A percentile compares a stretch with the other conserved stretches of the same genome.
Evolutionary conservation across 2,888 invertebrate genomes (phyloP).

Genomic region (Kryphioiulus occultus): DNA sequence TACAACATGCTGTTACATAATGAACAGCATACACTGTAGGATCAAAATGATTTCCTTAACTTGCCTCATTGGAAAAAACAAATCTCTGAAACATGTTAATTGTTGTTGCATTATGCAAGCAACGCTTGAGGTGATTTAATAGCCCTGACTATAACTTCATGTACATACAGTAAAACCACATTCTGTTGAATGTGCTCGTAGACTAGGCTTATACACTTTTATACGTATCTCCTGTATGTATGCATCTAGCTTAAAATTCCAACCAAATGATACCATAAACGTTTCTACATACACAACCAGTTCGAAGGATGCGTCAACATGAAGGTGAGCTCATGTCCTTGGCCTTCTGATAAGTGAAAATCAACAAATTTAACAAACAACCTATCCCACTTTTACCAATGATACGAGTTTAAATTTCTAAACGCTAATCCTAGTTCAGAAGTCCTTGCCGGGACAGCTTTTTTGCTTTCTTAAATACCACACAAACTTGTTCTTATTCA

Average conservation of each 20-base stretch:
- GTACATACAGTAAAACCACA: too few species aligned
- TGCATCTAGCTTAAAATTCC: background rate
- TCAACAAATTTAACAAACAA: background rate
- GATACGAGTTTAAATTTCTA: background rate
- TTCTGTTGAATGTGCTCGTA: too few species aligned
- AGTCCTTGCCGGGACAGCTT: background rate
- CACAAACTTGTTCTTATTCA: background rate
- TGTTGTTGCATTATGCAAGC: too few species aligned
- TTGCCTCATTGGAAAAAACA: too few species aligned
- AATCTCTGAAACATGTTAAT: too few species aligned
- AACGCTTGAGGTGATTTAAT: too few species aligned
- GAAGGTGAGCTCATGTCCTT: slow-evolving; percentile 25
- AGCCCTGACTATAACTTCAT: too few species aligned
- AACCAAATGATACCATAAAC: background rate
- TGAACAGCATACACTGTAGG: too few species aligned
- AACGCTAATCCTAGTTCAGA: background rate
- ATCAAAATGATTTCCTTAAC: background rate
- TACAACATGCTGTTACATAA: too few species aligned
- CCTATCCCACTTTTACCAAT: background rate
- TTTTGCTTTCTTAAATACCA: background rate
- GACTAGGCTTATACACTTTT: too few species aligned
- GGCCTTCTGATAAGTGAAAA: slow-evolving; percentile 3
- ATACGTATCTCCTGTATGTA: too few species aligned
- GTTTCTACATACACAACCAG: background rate
- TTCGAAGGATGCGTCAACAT: background rate